These are phyloP conservation scores for Trissolcus japonicus DNA, from an alignment of 2,888 invertebrate genomes.

Conservation along the genomic window DNA sequence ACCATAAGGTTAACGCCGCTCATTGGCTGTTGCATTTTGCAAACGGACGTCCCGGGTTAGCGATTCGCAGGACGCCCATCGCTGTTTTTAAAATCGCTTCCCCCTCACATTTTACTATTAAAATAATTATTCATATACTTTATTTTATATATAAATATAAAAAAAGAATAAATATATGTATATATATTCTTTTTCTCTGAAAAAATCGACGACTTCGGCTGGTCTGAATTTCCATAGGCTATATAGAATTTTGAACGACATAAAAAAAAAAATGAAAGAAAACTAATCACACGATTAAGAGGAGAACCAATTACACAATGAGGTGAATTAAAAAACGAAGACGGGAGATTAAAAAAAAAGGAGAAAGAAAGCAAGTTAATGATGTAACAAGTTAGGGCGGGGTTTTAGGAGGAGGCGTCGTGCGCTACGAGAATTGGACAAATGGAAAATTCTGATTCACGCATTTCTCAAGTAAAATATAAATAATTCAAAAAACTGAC, in stretches of 20 bases:
- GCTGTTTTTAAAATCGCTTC: slow-evolving; percentile 38
- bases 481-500: neutral
- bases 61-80: slow-evolving; percentile 25
- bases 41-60: neutral
- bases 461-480: neutral
- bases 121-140: slow-evolving; percentile 39
- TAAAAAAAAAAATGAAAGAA: slow-evolving; percentile 40
- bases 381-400: neutral
- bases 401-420: slow-evolving; percentile 8
- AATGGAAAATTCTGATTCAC: slow-evolving; percentile 53
- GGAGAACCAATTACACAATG: neutral
- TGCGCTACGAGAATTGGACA: slow-evolving; percentile 51
- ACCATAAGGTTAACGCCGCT: neutral
- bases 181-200: slow-evolving; percentile 58
- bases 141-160: slow-evolving; percentile 56
- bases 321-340: slow-evolving; percentile 2
- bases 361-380: slow-evolving; percentile 11
- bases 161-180: slow-evolving; percentile 42
- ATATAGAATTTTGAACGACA: slow-evolving; percentile 65
- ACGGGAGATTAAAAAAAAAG: neutral
- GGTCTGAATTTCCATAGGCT: slow-evolving; percentile 74
- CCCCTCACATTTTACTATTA: slow-evolving; percentile 34
- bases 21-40: neutral
- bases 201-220: slow-evolving; percentile 73
- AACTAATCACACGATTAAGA: slow-evolving; percentile 31